phyloP scores from a whole-genome alignment of 2,797 vertebrate genomes.

The Gymnoscopelus microlampas region DNA sequence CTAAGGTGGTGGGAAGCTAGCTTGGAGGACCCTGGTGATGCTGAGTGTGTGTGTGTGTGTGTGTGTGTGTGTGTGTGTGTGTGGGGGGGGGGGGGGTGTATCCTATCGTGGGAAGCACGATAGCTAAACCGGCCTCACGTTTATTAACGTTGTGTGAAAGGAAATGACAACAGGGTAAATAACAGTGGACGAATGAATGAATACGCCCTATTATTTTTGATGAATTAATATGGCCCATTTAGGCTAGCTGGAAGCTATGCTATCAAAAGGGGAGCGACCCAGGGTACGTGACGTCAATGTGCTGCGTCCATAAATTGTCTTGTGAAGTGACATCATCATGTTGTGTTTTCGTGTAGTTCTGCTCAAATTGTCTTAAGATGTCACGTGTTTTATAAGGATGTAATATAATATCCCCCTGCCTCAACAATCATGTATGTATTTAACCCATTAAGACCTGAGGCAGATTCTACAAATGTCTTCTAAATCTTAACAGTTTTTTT shows the following conservation, averaged over 20 bases:
- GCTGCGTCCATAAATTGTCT: constrained; percentile 77
- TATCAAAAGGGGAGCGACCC: constrained; percentile 75
- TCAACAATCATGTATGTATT: neutral
- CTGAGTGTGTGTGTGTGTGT: constrained; percentile 25
- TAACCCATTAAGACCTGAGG: too few relatives aligned
- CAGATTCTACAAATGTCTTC: too few relatives aligned
- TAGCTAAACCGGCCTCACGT: constrained; percentile 8
- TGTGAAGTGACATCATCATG: constrained; percentile 72
- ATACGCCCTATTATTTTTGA: too few relatives aligned
- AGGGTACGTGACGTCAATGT: constrained; percentile 77
- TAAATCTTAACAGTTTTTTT: too few relatives aligned
- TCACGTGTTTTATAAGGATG: neutral
- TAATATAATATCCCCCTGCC: neutral
- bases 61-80: too few relatives aligned
- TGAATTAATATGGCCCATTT: too few relatives aligned
- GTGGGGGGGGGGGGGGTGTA: neutral
- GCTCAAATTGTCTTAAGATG: constrained; percentile 10
- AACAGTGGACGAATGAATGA: too few relatives aligned
- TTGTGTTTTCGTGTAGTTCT: constrained; percentile 67
- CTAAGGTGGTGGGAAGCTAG: constrained; percentile 25
- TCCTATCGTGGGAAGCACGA: constrained; percentile 33
- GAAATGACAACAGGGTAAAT: too few relatives aligned
- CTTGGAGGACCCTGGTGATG: constrained; percentile 49
- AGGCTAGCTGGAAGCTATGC: constrained; percentile 69
- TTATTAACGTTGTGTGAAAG: neutral